Conservation (phyloP, 2,888 invertebrate genomes). For the Xestia sexstrigata region DNA sequence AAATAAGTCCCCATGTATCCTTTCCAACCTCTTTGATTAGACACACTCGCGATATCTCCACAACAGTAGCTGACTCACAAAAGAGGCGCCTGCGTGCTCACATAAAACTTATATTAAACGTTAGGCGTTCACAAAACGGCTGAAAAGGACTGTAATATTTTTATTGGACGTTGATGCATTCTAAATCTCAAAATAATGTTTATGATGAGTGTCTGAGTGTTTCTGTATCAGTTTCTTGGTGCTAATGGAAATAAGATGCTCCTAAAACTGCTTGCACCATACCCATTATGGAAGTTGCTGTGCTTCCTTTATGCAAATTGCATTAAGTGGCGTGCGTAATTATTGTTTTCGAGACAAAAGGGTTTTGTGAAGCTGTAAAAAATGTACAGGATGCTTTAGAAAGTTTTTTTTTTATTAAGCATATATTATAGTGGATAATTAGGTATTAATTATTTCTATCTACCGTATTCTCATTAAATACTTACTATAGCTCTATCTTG, state of each 20-base stretch:
- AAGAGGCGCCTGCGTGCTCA: slow-evolving; percentile 54
- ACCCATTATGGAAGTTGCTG: slow-evolving; percentile 9
- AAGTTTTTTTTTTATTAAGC: not conserved
- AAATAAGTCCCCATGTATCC: not conserved
- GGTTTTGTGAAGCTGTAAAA: slow-evolving; percentile 14
- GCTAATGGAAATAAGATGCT: slow-evolving; percentile 53
- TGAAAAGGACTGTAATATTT: slow-evolving; percentile 62
- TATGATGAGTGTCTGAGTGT: slow-evolving; percentile 53
- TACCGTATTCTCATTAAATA: not conserved
- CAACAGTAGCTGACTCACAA: slow-evolving; percentile 54
- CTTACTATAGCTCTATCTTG: not conserved
- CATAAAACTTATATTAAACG: slow-evolving; percentile 60
- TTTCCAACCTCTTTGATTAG: slow-evolving; percentile 15
- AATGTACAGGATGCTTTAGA: not conserved
- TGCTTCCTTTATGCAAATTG: slow-evolving; percentile 37
- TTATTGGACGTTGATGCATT: slow-evolving; percentile 62
- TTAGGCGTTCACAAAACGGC: slow-evolving; percentile 52
- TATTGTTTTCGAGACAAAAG: slow-evolving; percentile 35
- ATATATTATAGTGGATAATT: not conserved
- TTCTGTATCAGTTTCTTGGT: slow-evolving; percentile 55
- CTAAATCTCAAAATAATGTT: slow-evolving; percentile 64
- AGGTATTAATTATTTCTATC: not conserved
- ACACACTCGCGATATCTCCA: slow-evolving; percentile 20
- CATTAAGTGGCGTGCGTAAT: slow-evolving; percentile 26
- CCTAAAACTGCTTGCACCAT: slow-evolving; percentile 43